phyloP scores from a whole-genome alignment of 2,113 vertebrate species.

The Muscicapa adusta region DNA sequence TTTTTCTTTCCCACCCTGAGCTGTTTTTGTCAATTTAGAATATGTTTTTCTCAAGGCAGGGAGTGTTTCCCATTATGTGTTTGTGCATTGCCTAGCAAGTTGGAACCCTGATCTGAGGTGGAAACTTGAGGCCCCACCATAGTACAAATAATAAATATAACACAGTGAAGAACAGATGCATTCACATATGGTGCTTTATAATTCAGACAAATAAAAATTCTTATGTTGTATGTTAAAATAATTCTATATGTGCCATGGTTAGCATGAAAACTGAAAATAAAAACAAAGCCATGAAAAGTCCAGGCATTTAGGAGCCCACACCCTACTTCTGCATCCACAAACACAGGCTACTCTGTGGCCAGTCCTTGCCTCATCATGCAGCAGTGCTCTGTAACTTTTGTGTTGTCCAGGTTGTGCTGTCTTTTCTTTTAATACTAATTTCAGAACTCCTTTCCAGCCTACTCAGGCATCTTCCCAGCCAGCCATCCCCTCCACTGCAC shows the following conservation, averaged over 20 bases:
- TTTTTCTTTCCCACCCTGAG: constrained; percentile 24
- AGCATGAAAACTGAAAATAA: constrained; percentile 43
- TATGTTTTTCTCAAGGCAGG: constrained; percentile 35
- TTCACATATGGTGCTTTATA: constrained; percentile 60
- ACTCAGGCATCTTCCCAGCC: not conserved
- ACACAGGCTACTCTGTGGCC: not conserved
- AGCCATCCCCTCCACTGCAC: not conserved
- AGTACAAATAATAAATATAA: constrained; percentile 60
- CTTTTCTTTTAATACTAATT: not conserved
- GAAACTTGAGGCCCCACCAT: constrained; percentile 57
- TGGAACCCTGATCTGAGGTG: constrained; percentile 59
- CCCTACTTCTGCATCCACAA: not conserved
- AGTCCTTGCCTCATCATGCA: not conserved
- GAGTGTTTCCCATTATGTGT: constrained; percentile 62
- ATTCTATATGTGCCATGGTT: constrained; percentile 35
- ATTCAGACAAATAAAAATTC: constrained; percentile 65
- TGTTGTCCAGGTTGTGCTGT: not conserved
- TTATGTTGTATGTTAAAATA: constrained; percentile 49
- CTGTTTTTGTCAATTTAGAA: constrained; percentile 34
- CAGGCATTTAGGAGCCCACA: not conserved
- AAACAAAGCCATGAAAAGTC: not conserved
- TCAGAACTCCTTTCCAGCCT: not conserved
- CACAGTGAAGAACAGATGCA: constrained; percentile 58
- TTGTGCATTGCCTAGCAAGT: constrained; percentile 48
- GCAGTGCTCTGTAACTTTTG: not conserved